These are phyloP conservation scores for Liolophura sinensis DNA, from an alignment of 1,140 invertebrate genomes.

Conservation along the genomic window DNA sequence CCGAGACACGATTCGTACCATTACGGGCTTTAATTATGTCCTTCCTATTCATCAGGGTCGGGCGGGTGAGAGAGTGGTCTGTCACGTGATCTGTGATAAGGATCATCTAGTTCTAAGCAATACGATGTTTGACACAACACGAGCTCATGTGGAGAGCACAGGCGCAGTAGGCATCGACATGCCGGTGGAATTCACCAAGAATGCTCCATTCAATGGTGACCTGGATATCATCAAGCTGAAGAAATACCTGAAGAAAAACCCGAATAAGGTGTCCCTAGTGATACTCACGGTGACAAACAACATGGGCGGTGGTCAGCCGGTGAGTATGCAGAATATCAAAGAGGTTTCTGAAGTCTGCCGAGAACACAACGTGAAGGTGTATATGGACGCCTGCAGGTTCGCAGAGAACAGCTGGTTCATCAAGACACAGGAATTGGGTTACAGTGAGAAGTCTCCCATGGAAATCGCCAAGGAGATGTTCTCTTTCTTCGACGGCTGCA, in stretches of 20 bases:
- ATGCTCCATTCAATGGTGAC: background rate
- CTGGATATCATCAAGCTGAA: constrained; percentile 7
- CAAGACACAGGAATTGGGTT: constrained; percentile 8
- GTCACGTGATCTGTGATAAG: background rate
- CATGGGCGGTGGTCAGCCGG: constrained; percentile 8
- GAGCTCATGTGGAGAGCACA: background rate
- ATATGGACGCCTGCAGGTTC: background rate
- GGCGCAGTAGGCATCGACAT: background rate
- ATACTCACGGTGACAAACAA: constrained; percentile 18
- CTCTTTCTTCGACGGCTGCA: constrained; percentile 7
- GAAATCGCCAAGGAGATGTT: constrained; percentile 18
- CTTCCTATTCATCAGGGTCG: constrained; percentile 22
- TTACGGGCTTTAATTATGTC: constrained; percentile 10
- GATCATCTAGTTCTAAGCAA: background rate
- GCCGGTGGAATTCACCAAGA: constrained; percentile 4
- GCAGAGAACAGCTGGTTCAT: constrained; percentile 19
- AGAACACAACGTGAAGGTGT: constrained; percentile 2
- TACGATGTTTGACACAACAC: constrained; percentile 14
- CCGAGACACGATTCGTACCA: constrained; percentile 1
- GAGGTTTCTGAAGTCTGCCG: background rate
- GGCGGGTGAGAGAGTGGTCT: constrained; percentile 16
- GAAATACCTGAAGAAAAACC: constrained; percentile 7
- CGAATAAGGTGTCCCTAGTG: constrained; percentile 3
- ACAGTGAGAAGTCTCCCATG: constrained; percentile 1
- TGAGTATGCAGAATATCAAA: constrained; percentile 9